Evolutionary conservation across 1,140 invertebrate species (phyloP).

Genomic region (Fragariocoptes setiger): DNA sequence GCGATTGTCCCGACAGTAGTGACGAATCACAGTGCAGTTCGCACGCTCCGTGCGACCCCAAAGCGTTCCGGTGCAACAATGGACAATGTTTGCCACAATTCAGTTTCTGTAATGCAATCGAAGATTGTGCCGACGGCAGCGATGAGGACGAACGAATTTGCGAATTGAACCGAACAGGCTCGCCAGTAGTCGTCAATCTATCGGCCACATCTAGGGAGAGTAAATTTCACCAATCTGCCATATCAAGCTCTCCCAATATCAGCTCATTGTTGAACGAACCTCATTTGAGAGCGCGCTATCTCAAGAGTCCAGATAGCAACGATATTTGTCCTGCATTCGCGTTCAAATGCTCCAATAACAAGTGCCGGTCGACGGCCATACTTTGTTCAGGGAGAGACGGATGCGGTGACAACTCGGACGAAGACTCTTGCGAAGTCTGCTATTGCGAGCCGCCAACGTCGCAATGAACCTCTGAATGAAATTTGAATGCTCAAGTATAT

Average conservation of each 20-base stretch:
- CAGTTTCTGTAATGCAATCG: constrained; percentile 58
- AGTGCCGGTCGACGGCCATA: constrained; percentile 51
- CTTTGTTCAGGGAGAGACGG: constrained; percentile 54
- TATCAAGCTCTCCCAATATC: no score
- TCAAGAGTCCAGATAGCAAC: no score
- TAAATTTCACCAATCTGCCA: no score
- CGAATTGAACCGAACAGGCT: no score
- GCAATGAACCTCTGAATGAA: no score
- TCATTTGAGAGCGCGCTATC: no score
- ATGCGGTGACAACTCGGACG: constrained; percentile 58
- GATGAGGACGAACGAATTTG: constrained; percentile 50
- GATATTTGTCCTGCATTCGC: constrained; percentile 21
- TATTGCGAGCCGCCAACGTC: neutral
- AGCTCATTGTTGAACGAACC: no score
- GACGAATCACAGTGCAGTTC: constrained; percentile 33
- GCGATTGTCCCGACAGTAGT: constrained; percentile 38
- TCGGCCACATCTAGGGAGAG: no score
- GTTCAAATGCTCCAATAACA: constrained; percentile 44
- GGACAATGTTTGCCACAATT: constrained; percentile 55
- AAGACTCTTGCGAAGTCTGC: constrained; percentile 27
- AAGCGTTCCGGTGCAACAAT: constrained; percentile 36
- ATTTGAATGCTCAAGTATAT: no score
- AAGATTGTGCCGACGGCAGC: constrained; percentile 45
- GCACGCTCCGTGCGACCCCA: constrained; percentile 23
- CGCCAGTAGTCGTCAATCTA: no score